Evolutionary conservation across 1,140 invertebrate genomes (phyloP), one percentile per base, ranked within the genome.

Genomic region (Drosophila pruinosa): DNA sequence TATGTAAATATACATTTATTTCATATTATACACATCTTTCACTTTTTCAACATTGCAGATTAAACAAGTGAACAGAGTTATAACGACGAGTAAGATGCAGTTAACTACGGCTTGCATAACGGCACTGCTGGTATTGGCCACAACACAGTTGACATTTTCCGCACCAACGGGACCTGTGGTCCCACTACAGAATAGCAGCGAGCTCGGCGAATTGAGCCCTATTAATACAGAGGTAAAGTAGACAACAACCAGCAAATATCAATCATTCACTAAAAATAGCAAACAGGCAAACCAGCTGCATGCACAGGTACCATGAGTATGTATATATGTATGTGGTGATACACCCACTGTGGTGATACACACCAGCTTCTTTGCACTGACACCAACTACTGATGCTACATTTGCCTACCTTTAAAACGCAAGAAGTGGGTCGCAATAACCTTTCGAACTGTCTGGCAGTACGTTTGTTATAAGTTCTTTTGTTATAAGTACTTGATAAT

Each of bases 221-320:
- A 89, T 91, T 43, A 90, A 90, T 64, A 69, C 76, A 17, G 80
- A 91, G 90, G 89, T 91, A 90, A 90, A 52, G 47, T 71, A 26
- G 34, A 22, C 39, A 17, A 15, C 14, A 8, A 14, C 1, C 34
- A 36, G 22, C 19, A 47, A n/a, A n/a, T n/a, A n/a, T n/a, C n/a
- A n/a, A n/a, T n/a, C n/a, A n/a, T n/a, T n/a, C n/a, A n/a, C n/a
- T 10, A 4, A 21, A 3, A 34, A 17, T 14, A 14, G 12, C n/a
- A 10, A 45, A 36, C 26, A 17, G 10, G 10, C 10, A 56, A 21
- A n/a, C n/a, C n/a, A n/a, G n/a, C n/a, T n/a, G n/a, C n/a, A n/a
- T n/a, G n/a, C n/a, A n/a, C n/a, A n/a, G n/a, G n/a, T n/a, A n/a
- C n/a, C n/a, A n/a, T n/a, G n/a, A n/a, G n/a, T n/a, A n/a, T n/a